A percentile compares a stretch with the other conserved stretches of the same genome.
Conservation (phyloP, 1,140 invertebrate genomes). For the fruit fly (Drosophila melanogaster) region Release_6_plus_ISO1_MT NT_037436.4:19408001-19408500, state of each 20-base stretch:
- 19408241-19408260: slow-evolving; percentile 56
- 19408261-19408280: slow-evolving; percentile 29
- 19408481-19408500: no score
- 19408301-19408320: slow-evolving; percentile 42
- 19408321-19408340: slow-evolving; percentile 40
- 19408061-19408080: slow-evolving; percentile 68
- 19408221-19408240: slow-evolving; percentile 56
- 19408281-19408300: slow-evolving; percentile 38
- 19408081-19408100: slow-evolving; percentile 62
- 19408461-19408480: no score
- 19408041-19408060: slow-evolving; percentile 40
- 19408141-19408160: not conserved
- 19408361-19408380: not conserved
- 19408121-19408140: not conserved
- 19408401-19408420: no score
- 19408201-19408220: slow-evolving; percentile 60
- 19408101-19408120: slow-evolving; percentile 19
- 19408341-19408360: slow-evolving; percentile 7
- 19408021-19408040: slow-evolving; percentile 50
- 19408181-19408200: slow-evolving; percentile 58
- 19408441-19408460: no score
- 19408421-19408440: no score
- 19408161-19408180: slow-evolving; percentile 7
- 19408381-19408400: not conserved
- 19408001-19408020: slow-evolving; percentile 70